Conservation (phyloP, 2,888 invertebrate genomes). For the Sphaerophoria rueppellii region DNA sequence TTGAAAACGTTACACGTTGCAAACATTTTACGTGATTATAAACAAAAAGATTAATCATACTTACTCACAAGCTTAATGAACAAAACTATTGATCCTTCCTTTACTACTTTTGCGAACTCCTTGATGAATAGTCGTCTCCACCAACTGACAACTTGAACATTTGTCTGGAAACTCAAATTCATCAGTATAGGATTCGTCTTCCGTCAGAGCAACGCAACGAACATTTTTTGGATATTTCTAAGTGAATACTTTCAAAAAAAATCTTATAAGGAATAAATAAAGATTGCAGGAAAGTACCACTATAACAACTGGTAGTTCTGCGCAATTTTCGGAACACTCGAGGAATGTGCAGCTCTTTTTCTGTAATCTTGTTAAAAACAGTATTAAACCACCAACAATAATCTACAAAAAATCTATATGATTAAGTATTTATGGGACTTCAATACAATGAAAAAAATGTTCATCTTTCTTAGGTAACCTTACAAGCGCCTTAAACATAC, state of each 20-base stretch:
- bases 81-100: slow-evolving; percentile 11
- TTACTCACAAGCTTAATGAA: slow-evolving; percentile 44
- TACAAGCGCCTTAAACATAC: slow-evolving; percentile 17
- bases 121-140: neutral
- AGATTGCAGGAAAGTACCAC: slow-evolving; percentile 23
- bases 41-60: slow-evolving; percentile 29
- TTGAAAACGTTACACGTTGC: too few relatives aligned
- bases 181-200: slow-evolving; percentile 47
- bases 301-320: slow-evolving; percentile 42
- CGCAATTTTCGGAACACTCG: too few relatives aligned
- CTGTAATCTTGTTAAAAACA: too few relatives aligned
- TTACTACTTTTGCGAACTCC: too few relatives aligned
- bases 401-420: neutral
- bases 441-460: too few relatives aligned
- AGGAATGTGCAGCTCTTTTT: too few relatives aligned
- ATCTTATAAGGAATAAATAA: neutral
- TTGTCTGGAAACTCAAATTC: neutral
- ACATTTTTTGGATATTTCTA: slow-evolving; percentile 60
- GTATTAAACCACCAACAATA: neutral
- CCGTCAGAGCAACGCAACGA: slow-evolving; percentile 42
- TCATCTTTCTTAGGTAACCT: too few relatives aligned
- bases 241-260: neutral
- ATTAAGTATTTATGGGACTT: neutral
- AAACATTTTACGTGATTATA: neutral
- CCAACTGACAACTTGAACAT: neutral